Evolutionary conservation across 92 coral and sea anemone species (phyloP).

Genomic region (Isaurus tuberculatus): DNA sequence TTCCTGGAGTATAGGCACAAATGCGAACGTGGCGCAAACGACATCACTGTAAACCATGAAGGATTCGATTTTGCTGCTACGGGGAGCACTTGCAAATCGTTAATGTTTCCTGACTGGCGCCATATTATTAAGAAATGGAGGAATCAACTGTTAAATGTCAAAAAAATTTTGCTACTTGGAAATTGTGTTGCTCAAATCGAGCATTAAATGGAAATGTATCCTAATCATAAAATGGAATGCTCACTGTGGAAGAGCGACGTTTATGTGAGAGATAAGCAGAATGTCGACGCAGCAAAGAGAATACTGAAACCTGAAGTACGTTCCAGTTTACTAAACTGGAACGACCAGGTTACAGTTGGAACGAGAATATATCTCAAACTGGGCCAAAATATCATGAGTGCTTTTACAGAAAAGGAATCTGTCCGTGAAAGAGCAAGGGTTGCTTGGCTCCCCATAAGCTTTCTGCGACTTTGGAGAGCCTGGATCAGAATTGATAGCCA

Average conservation of each 20-base stretch:
- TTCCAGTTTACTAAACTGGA: conserved; percentile 34
- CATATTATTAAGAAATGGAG: conserved; percentile 47
- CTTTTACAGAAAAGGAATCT: conserved; percentile 40
- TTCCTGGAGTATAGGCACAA: conserved; percentile 20
- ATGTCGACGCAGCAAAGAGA: conserved; percentile 24
- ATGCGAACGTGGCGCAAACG: background rate
- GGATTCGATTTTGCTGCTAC: background rate
- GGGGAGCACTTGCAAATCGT: background rate
- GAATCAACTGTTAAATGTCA: conserved; percentile 41
- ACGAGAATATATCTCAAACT: conserved; percentile 45
- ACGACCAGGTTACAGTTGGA: conserved; percentile 27
- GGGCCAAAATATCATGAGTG: conserved; percentile 15
- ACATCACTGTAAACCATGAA: conserved; percentile 5
- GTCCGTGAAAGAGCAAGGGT: conserved; percentile 43
- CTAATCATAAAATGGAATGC: conserved; percentile 13
- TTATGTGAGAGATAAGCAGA: conserved; percentile 26
- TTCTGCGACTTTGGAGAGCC: conserved; percentile 44
- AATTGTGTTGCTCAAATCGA: conserved; percentile 28
- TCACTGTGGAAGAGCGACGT: conserved; percentile 44
- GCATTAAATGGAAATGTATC: conserved; percentile 32
- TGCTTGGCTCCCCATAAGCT: conserved; percentile 43
- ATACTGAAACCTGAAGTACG: conserved; percentile 18
- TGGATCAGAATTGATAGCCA: conserved; percentile 31
- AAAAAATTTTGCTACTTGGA: conserved; percentile 34
- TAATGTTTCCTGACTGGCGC: conserved; percentile 55